Evolutionary conservation across 2,113 vertebrate genomes (phyloP).

Genomic region (Ammodytes dubius): DNA sequence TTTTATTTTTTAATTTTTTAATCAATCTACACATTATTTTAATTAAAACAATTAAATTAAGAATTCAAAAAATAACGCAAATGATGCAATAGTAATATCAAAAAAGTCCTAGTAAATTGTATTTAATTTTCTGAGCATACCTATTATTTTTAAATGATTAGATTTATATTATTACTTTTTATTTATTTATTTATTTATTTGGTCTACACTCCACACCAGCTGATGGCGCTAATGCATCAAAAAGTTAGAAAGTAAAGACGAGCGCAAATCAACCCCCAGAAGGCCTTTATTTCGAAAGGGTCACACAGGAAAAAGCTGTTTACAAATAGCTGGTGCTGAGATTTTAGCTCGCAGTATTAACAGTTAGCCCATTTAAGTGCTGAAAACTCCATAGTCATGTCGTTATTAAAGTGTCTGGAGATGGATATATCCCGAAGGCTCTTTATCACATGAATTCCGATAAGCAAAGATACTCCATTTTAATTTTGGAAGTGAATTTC

Average conservation of each 20-base stretch:
- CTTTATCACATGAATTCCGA: fast-evolving
- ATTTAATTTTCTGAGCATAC: too few relatives aligned
- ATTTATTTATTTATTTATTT: too few relatives aligned
- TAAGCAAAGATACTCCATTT: background rate
- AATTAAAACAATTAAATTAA: too few relatives aligned
- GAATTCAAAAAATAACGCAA: too few relatives aligned
- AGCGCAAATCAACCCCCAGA: background rate
- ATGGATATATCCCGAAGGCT: fast-evolving
- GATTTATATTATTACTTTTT: too few relatives aligned
- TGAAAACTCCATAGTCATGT: fast-evolving
- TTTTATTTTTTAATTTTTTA: too few relatives aligned
- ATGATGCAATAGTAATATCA: too few relatives aligned
- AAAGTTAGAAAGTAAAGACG: background rate
- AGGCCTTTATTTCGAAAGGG: background rate
- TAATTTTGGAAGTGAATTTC: background rate
- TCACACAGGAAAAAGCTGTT: background rate
- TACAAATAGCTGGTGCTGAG: background rate
- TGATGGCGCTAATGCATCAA: too few relatives aligned
- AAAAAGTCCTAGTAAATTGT: too few relatives aligned
- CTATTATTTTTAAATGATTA: too few relatives aligned
- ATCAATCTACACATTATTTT: too few relatives aligned
- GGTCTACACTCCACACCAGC: too few relatives aligned
- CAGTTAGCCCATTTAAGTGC: background rate
- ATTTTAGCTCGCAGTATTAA: background rate
- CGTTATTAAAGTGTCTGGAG: background rate